Evolutionary conservation across 2,888 invertebrate species (phyloP), one percentile per base, ranked within the genome.

Genomic region (Plebejus argus): DNA sequence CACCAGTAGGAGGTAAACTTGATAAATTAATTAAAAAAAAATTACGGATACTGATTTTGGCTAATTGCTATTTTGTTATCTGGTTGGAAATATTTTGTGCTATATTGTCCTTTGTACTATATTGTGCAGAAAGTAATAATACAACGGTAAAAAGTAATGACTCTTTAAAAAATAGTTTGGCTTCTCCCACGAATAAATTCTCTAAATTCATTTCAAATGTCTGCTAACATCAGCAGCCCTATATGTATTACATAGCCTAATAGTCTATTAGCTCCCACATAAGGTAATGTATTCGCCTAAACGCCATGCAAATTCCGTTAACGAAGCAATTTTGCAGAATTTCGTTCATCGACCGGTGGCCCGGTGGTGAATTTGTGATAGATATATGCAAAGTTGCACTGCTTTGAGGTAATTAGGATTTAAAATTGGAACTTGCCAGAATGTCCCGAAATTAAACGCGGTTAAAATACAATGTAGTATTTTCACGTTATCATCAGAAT

Each of bases 321-420:
- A 72, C 72, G 72, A 72, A 72, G 39, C 39, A 45, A 72, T 72
- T 39, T 72, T 72, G 72, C 45, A 45, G 45, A 72, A 45, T 72
- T 72, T 72, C 72, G 72, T 23, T 6, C 45, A 39, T 20, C 45
- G 72, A 39, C 39, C 72, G 66, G 66, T 66, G 66, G 66, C 23
- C 45, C 45, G 72, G 35, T 35, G 72, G 18, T 23, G 20, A 39
- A 72, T 39, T 72, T 45, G 45, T 20, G 45, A 72, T 72, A 23
- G 20, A 72, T 72, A 39, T 49, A 39, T 72, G 20, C 72, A 71
- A 35, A 35, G 35, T 35, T 71, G 39, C 71, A 39, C 71, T 71
- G 71, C 71, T 39, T 71, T 39, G 39, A 71, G 71, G 20, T 66
- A 66, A 66, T 66, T 18, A 33, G 15, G 15, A 66, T 18, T 28